These are phyloP conservation scores for Phengaris alcon DNA, from an alignment of 2,888 invertebrate genomes.

Conservation along the genomic window DNA sequence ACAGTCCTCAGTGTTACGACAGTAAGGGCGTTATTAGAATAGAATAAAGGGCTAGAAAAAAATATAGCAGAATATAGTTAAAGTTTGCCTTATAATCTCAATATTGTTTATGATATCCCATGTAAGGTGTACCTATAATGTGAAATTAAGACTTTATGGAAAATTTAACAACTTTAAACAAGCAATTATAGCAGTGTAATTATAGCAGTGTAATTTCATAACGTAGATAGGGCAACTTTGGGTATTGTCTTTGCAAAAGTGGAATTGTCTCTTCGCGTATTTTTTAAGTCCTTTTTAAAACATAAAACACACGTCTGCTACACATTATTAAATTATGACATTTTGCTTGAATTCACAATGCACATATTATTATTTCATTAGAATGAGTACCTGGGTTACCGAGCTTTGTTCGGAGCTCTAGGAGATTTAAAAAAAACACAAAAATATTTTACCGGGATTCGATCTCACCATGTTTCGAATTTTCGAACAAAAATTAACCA, in stretches of 20 bases:
- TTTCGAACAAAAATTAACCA: too few species aligned
- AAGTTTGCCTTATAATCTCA: not conserved
- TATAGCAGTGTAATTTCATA: not conserved
- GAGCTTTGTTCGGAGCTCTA: too few species aligned
- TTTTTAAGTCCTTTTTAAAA: not conserved
- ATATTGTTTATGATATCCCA: not conserved
- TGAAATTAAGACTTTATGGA: too few species aligned
- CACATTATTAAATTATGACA: constrained; percentile 11
- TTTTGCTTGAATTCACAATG: not conserved
- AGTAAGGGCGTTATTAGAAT: too few species aligned
- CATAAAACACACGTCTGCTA: not conserved
- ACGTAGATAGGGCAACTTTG: not conserved
- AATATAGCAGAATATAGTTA: not conserved
- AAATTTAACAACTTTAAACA: too few species aligned
- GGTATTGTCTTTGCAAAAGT: not conserved
- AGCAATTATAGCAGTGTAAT: not conserved
- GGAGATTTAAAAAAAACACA: too few species aligned
- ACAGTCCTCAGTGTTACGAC: too few species aligned
- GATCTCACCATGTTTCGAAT: too few species aligned
- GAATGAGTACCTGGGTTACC: not conserved
- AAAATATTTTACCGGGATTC: too few species aligned
- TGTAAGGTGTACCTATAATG: too few species aligned
- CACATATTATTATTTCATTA: not conserved
- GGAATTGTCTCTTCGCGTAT: not conserved
- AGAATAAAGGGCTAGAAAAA: not conserved